Evolutionary conservation across 2,888 invertebrate species (phyloP).

Genomic region (Nesidiocoris tenuis): DNA sequence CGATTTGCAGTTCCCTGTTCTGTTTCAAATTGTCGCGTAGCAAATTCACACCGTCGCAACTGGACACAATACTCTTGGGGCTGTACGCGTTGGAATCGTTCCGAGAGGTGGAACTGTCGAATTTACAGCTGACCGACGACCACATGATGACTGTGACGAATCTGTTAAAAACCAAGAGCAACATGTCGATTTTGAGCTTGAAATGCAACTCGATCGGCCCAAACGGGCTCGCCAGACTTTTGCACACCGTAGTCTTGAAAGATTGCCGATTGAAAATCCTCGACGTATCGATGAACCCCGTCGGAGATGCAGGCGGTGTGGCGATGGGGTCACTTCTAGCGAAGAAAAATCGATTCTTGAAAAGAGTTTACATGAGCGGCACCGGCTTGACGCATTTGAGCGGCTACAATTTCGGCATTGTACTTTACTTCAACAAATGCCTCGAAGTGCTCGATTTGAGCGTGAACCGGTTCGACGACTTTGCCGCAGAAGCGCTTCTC

Average conservation of each 20-base stretch:
- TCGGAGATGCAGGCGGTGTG: constrained; percentile 26
- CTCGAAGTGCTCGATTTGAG: constrained; percentile 37
- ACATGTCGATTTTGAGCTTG: constrained; percentile 10
- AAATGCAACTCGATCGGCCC: constrained; percentile 25
- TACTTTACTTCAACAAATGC: constrained; percentile 28
- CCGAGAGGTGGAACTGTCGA: constrained; percentile 16
- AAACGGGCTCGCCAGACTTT: constrained; percentile 10
- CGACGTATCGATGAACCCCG: constrained; percentile 30
- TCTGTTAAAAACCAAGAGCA: constrained; percentile 9
- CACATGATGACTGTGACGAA: constrained; percentile 23
- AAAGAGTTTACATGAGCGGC: constrained; percentile 27
- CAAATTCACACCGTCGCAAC: constrained; percentile 12
- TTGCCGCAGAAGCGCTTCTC: constrained; percentile 28
- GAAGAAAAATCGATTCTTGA: constrained; percentile 4
- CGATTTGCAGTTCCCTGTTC: constrained; percentile 1
- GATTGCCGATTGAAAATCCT: constrained; percentile 22
- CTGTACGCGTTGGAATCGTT: background rate
- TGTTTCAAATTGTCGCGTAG: constrained; percentile 33
- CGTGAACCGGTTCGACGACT: constrained; percentile 22
- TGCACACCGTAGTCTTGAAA: constrained; percentile 14
- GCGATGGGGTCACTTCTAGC: constrained; percentile 20
- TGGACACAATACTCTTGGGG: constrained; percentile 14
- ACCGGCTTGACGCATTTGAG: constrained; percentile 7
- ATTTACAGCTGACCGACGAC: constrained; percentile 15
- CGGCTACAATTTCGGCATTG: constrained; percentile 31